Evolutionary conservation across 2,113 vertebrate genomes (phyloP).

Genomic region (Otus sunia): DNA sequence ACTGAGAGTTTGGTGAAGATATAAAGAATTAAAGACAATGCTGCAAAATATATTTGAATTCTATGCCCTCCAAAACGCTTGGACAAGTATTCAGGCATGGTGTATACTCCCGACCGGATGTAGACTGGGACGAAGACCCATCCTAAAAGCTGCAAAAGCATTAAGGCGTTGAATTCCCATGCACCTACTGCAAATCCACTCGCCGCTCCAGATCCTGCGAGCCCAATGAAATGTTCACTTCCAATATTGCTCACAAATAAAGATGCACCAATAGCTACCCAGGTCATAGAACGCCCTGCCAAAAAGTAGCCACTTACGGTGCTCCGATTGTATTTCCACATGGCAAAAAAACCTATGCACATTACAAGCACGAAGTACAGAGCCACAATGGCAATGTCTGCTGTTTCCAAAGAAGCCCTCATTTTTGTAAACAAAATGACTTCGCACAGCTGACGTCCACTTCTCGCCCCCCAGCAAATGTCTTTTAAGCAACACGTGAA

Average conservation of each 20-base stretch:
- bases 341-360: constrained; percentile 92
- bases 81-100: constrained; percentile 97
- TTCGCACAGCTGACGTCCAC: constrained; percentile 63
- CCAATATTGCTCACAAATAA: constrained; percentile 99
- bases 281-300: constrained; percentile 96
- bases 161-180: constrained; percentile 97
- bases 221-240: constrained; percentile 99
- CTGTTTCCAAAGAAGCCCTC: constrained; percentile 87
- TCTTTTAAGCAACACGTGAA: constrained; percentile 74
- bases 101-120: constrained; percentile 94
- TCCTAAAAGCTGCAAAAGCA: constrained; percentile 96
- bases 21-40: constrained; percentile 91
- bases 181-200: constrained; percentile 97
- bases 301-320: constrained; percentile 97
- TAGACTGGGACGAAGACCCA: constrained; percentile 99
- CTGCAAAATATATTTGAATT: constrained; percentile 94
- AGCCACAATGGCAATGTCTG: constrained; percentile 93
- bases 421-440: constrained; percentile 76
- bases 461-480: constrained; percentile 74
- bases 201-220: constrained; percentile 96
- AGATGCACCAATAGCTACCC: constrained; percentile 93
- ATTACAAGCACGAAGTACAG: constrained; percentile 96
- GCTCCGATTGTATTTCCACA: constrained; percentile 96
- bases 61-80: constrained; percentile 94
- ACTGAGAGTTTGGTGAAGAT: constrained; percentile 98